phyloP scores from a whole-genome alignment of 2,888 invertebrate genomes.

The Octonoba sinensis region DNA sequence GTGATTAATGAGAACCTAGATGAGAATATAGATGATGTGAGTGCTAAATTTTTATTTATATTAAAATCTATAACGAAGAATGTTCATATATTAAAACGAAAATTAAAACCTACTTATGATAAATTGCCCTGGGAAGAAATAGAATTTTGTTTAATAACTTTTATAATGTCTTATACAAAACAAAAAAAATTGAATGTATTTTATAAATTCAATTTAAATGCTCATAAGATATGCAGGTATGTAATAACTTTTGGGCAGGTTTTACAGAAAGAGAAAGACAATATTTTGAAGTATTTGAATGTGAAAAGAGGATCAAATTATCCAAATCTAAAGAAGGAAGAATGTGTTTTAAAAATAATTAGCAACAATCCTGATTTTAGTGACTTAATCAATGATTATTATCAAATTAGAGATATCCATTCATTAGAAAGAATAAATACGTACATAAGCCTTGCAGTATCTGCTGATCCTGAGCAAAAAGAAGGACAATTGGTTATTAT shows the following conservation, averaged over 20 bases:
- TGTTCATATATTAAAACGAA: constrained; percentile 16
- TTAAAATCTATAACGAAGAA: constrained; percentile 9
- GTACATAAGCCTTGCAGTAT: constrained; percentile 5
- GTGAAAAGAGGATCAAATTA: background rate
- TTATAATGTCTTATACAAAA: background rate
- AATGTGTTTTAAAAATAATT: background rate
- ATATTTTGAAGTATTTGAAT: background rate
- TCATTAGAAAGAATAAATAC: constrained; percentile 22
- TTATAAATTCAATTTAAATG: background rate
- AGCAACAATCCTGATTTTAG: constrained; percentile 14
- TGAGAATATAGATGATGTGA: background rate
- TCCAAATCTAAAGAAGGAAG: constrained; percentile 5
- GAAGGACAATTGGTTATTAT: constrained; percentile 22
- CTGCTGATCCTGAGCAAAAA: background rate
- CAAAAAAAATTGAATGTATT: background rate
- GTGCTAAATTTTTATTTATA: constrained; percentile 7
- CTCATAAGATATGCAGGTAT: background rate
- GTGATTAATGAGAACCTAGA: no score
- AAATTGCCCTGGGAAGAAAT: constrained; percentile 47
- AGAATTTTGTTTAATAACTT: constrained; percentile 13
- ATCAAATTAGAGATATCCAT: constrained; percentile 12
- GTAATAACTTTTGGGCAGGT: background rate
- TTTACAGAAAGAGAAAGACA: background rate
- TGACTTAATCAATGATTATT: constrained; percentile 16
- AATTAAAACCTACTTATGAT: constrained; percentile 21